These are phyloP conservation scores for Drosophila chauvacae DNA, from an alignment of 1,140 invertebrate species.

Conservation along the genomic window DNA sequence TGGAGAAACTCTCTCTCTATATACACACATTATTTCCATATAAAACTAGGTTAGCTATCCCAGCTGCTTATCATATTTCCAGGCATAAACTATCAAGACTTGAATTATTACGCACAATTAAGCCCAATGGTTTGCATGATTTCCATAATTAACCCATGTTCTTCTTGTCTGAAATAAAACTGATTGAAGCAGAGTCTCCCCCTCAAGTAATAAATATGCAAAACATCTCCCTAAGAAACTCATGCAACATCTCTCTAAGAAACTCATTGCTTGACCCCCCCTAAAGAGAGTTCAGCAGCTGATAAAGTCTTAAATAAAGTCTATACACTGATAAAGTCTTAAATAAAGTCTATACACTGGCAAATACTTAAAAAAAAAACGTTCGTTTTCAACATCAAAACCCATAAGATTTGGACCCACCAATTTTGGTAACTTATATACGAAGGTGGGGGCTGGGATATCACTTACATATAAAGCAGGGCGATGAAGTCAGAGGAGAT, in stretches of 20 bases:
- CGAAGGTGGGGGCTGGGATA: slow-evolving; percentile 21
- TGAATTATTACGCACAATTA: slow-evolving; percentile 3
- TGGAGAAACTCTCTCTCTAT: background rate
- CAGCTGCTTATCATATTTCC: slow-evolving; percentile 7
- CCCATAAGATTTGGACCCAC: background rate
- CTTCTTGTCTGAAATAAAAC: background rate
- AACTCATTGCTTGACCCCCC: background rate
- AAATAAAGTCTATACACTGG: background rate
- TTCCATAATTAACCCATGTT: too few relatives aligned
- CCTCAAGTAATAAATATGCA: slow-evolving; percentile 1
- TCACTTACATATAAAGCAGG: slow-evolving; percentile 37
- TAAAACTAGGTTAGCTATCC: background rate
- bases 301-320: slow-evolving; percentile 5
- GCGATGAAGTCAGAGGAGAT: slow-evolving; percentile 38
- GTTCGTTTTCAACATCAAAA: slow-evolving; percentile 1
- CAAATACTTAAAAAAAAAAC: background rate
- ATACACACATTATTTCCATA: background rate
- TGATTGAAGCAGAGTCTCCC: slow-evolving; percentile 1
- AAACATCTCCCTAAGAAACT: background rate
- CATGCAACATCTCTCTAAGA: background rate
- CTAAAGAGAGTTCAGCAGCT: slow-evolving; percentile 10
- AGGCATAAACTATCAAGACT: background rate
- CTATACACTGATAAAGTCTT: slow-evolving; percentile 2
- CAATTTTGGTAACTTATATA: slow-evolving; percentile 3
- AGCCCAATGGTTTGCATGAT: background rate